Percentiles rank a stretch among this genome's conserved stretches.
Evolutionary conservation across 2,888 invertebrate species (phyloP).

Genomic region (Cepaea hortensis): DNA sequence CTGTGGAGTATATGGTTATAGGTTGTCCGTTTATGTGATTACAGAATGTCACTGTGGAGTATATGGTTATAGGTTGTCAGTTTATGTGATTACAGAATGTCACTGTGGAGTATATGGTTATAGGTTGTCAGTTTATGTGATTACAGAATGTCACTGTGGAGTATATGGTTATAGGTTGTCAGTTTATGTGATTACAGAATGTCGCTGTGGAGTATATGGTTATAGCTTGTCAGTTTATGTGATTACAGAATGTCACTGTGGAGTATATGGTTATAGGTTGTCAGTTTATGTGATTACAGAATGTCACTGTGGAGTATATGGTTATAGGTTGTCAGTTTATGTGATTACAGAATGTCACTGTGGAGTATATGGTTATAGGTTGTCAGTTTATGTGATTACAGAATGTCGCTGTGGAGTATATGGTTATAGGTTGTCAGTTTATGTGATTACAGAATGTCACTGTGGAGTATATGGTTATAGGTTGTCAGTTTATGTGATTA

Average conservation of each 20-base stretch:
- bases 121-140: too few relatives aligned
- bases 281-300: too few relatives aligned
- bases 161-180: conserved; percentile 12
- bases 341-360: conserved; percentile 84
- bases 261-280: conserved; percentile 39
- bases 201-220: conserved; percentile 81
- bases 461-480: conserved; percentile 59
- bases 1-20: conserved; percentile 75
- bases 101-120: conserved; percentile 78
- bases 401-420: conserved; percentile 82
- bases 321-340: neutral
- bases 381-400: too few relatives aligned
- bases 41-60: conserved; percentile 83
- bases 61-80: neutral
- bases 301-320: conserved; percentile 81
- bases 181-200: conserved; percentile 8
- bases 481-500: too few relatives aligned
- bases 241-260: conserved; percentile 84
- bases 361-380: conserved; percentile 50
- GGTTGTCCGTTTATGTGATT: too few relatives aligned
- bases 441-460: conserved; percentile 84
- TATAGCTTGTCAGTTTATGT: neutral
- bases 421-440: neutral
- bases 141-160: conserved; percentile 85
- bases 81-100: conserved; percentile 78